Evolutionary conservation across 2,888 invertebrate species (phyloP).

Genomic region (Dioctria linearis): DNA sequence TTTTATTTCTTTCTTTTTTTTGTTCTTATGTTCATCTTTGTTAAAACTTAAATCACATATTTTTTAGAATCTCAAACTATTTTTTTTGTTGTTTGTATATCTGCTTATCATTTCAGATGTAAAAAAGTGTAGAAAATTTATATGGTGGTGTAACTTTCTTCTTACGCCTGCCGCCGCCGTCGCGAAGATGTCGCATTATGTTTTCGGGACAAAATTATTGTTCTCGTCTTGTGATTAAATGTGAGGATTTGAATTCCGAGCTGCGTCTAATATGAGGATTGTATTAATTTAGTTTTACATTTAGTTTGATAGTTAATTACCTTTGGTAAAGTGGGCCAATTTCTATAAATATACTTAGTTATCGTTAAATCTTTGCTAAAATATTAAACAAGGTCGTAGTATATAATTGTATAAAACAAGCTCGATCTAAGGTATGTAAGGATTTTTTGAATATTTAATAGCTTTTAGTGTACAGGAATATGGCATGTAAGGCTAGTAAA

Average conservation of each 20-base stretch:
- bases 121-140: slow-evolving; percentile 22
- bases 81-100: slow-evolving; percentile 43
- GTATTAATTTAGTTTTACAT: slow-evolving; percentile 1
- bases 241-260: not conserved
- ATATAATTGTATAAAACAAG: no score
- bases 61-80: slow-evolving; percentile 30
- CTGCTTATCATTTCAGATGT: slow-evolving; percentile 53
- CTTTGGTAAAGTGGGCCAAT: no score
- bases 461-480: no score
- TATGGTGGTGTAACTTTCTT: slow-evolving; percentile 15
- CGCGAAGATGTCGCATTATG: slow-evolving; percentile 20
- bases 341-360: no score
- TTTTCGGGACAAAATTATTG: not conserved
- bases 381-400: no score
- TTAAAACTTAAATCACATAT: slow-evolving; percentile 14
- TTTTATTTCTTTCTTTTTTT: slow-evolving; percentile 43
- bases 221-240: no score
- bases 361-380: no score
- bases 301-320: not conserved
- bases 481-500: no score
- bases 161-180: not conserved
- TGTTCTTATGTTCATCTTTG: slow-evolving; percentile 25
- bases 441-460: no score
- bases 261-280: slow-evolving; percentile 42
- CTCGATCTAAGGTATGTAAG: no score